Conservation (phyloP, 2,113 vertebrate species). For the Arizona elegans region DNA sequence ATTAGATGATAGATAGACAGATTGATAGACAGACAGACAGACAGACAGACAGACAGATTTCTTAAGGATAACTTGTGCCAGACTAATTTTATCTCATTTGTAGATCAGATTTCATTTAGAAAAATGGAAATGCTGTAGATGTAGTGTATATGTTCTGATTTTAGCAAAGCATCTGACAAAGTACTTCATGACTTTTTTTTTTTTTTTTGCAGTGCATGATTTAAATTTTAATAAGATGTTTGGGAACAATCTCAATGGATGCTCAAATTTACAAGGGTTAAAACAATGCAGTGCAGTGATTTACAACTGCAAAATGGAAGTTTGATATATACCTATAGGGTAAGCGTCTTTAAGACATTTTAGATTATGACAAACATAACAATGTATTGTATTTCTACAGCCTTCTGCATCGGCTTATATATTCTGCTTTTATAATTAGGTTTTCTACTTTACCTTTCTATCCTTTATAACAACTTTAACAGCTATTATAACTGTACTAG, state of each 20-base stretch:
- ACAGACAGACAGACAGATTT: no score
- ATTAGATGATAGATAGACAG: no score
- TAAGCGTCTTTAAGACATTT: neutral
- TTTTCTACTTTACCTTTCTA: no score
- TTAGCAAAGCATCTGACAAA: neutral
- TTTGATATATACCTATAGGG: neutral
- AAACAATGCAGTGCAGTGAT: neutral
- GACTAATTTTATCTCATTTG: neutral
- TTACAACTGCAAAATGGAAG: neutral
- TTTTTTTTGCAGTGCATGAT: neutral
- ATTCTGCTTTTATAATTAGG: no score
- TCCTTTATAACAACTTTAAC: no score
- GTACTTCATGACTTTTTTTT: neutral
- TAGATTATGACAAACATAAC: neutral
- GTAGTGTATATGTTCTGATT: neutral
- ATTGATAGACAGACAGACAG: neutral
- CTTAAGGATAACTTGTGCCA: neutral
- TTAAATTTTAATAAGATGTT: neutral
- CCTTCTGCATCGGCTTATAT: no score
- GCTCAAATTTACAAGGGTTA: neutral
- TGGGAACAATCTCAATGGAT: neutral
- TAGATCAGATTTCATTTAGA: neutral
- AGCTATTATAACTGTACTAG: no score
- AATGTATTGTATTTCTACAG: no score
- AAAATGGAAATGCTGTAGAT: neutral